Evolutionary conservation across 2,888 invertebrate genomes (phyloP).

Genomic region (Drosophila seclusa): DNA sequence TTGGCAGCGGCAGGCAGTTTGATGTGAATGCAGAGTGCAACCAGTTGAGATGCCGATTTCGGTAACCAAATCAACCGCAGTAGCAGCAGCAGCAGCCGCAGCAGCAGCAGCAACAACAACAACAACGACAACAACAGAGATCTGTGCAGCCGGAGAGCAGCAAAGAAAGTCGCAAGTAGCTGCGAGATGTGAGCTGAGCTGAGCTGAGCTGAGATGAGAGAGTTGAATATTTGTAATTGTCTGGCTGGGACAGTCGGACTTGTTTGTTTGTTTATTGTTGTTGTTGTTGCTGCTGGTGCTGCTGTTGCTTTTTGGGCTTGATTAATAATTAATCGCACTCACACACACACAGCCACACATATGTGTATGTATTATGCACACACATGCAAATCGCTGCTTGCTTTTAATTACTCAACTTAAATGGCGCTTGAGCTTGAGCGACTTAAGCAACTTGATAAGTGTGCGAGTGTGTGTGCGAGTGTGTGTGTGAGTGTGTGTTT

Average conservation of each 20-base stretch:
- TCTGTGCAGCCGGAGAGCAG: conserved; percentile 41
- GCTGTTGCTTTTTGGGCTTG: conserved; percentile 69
- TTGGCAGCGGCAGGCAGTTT: conserved; percentile 38
- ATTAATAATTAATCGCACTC: conserved; percentile 79
- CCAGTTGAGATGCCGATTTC: conserved; percentile 59
- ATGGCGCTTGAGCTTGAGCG: conserved; percentile 79
- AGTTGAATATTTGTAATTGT: conserved; percentile 70
- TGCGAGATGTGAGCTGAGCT: conserved; percentile 7
- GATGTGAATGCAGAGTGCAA: conserved; percentile 39
- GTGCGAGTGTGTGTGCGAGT: conserved; percentile 28
- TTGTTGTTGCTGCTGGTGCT: conserved; percentile 51
- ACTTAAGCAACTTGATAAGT: conserved; percentile 74
- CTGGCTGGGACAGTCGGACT: conserved; percentile 65
- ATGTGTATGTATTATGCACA: conserved; percentile 14
- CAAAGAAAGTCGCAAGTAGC: conserved; percentile 52
- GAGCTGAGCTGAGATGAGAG: conserved; percentile 38
- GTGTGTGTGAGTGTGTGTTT: conserved; percentile 45
- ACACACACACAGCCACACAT: conserved; percentile 14
- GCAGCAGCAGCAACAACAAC: not conserved
- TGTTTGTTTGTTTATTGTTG: conserved; percentile 72
- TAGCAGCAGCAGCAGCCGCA: conserved; percentile 17
- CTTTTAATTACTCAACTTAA: conserved; percentile 80
- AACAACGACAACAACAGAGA: conserved; percentile 19
- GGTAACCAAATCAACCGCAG: conserved; percentile 41
- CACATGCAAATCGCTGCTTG: conserved; percentile 71